These are phyloP conservation scores for Sus scrofa DNA, from an alignment of 2,113 vertebrate genomes.

Conservation along the genomic window T2T-Sscrofa CM000819.6:131611501-131612000, in stretches of 20 bases:
- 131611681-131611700: not conserved
- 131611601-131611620: not conserved
- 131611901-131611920: not conserved
- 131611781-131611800: not conserved
- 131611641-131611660: slow-evolving; percentile 32
- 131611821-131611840: not conserved
- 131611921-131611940: not conserved
- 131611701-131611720: not conserved
- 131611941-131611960: no score
- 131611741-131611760: not conserved
- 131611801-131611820: not conserved
- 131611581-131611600: not conserved
- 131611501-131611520: not conserved
- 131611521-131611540: slow-evolving; percentile 18
- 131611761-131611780: not conserved
- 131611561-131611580: not conserved
- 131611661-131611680: not conserved
- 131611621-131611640: not conserved
- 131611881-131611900: not conserved
- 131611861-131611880: not conserved
- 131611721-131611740: not conserved
- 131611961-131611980: not conserved
- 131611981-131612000: not conserved
- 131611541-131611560: not conserved
- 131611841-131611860: not conserved